A percentile compares a stretch with the other conserved stretches of the same genome.
Conservation (phyloP, 2,113 vertebrate genomes). For the Hystrix brachyura region DNA sequence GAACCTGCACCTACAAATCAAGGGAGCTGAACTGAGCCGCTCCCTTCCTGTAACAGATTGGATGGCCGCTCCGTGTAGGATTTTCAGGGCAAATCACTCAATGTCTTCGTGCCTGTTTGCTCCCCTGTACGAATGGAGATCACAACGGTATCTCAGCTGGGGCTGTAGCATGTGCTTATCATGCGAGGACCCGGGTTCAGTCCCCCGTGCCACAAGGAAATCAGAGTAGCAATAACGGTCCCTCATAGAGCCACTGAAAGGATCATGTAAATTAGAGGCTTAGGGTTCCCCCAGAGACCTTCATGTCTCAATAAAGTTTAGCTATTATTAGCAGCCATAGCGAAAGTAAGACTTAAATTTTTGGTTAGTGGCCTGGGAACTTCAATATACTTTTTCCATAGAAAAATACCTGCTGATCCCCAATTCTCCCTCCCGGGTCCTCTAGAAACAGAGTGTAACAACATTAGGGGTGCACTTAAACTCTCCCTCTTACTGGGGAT, state of each 20-base stretch:
- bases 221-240: not conserved
- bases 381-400: not conserved
- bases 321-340: not conserved
- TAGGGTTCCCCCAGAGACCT: not conserved
- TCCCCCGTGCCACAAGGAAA: not conserved
- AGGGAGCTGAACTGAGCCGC: not conserved
- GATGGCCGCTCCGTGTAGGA: not conserved
- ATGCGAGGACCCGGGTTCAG: not conserved
- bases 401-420: constrained; percentile 12
- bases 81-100: not conserved
- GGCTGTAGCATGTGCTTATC: not conserved
- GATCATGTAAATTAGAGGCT: constrained; percentile 21
- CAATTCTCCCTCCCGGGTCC: not conserved
- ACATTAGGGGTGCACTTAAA: not conserved
- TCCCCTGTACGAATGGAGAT: not conserved
- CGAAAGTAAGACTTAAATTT: constrained; percentile 50
- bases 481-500: too few relatives aligned
- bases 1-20: not conserved
- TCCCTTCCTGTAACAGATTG: not conserved
- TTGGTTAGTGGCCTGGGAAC: not conserved
- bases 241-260: not conserved
- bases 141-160: not conserved
- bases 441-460: not conserved
- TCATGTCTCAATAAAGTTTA: constrained; percentile 6
- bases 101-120: not conserved